Base-by-base conservation (phyloP, 2,888 invertebrate genomes). In the Ecdyonurus torrentis region DNA sequence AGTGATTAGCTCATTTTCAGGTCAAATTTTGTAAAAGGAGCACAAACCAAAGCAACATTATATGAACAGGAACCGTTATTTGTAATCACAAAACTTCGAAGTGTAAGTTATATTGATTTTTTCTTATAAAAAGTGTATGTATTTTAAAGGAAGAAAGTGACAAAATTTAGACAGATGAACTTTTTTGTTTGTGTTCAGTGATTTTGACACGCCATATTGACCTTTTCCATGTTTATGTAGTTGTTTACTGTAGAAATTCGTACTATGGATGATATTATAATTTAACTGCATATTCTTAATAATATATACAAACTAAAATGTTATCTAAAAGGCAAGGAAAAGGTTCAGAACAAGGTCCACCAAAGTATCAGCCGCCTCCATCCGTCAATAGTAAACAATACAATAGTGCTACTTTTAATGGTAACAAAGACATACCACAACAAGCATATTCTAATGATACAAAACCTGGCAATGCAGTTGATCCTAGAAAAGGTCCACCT, bases 361-460 rank as follows among this genome's bases (percentile, higher is more conserved):
- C 89, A 70, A 82, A 87, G 67, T 89, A 89, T 76, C 89, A 89
- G 73, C 87, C 88, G 70, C 85, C 85, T 66, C 86, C 86, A 68
- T 80, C 82, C 72, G 86, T 87, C 75, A 78, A 65, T 79, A 81
- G 65, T 77, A 68, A 67, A 79, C 81, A 66, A 85, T 85, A 66
- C 82, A 37, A 37, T 15, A 15, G 7, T 37, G 18, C 59, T n/a
- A 10, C 37, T 10, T 37, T 37, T 5, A 37, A 37, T 37, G 37
- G 37, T 37, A 37, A 37, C 15, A 37, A 37, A 37, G 37, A 37
- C 5, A n/a, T n/a, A n/a, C 7, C 37, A 37, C 5, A 37, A 10
- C 37, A 37, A 15, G 7, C 5, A 10, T 15, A 37, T 37, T 15
- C 15, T 15, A 37, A 37, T 37, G 37, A 37, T 15, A 15, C 15